A percentile compares a stretch with the other conserved stretches of the same genome.
Evolutionary conservation across 2,888 invertebrate species (phyloP).

Genomic region (Synanthedon vespiformis): DNA sequence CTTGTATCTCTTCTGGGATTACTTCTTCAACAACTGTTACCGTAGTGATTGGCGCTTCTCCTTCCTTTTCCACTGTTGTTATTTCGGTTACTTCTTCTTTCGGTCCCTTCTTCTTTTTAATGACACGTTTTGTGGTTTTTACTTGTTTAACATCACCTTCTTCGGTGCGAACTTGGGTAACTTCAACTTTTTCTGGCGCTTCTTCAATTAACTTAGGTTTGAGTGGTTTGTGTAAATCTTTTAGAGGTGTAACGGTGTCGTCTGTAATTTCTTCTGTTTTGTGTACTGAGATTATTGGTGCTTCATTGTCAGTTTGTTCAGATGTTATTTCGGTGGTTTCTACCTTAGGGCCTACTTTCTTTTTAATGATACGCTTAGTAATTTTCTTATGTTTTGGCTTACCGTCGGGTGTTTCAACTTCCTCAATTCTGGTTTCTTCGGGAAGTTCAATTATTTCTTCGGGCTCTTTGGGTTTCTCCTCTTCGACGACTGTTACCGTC

Average conservation of each 20-base stretch:
- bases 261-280: too few relatives aligned
- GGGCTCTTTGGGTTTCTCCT: constrained; percentile 10
- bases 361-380: constrained; percentile 24
- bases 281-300: too few relatives aligned
- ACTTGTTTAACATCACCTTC: constrained; percentile 9
- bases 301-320: constrained; percentile 26
- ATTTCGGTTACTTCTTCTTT: too few relatives aligned
- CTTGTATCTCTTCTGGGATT: too few relatives aligned
- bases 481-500: constrained; percentile 26
- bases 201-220: constrained; percentile 10
- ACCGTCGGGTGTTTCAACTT: constrained; percentile 13
- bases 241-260: too few relatives aligned
- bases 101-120: too few relatives aligned
- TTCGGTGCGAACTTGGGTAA: constrained; percentile 8
- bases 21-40: too few relatives aligned
- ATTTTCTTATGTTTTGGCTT: constrained; percentile 11
- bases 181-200: constrained; percentile 10
- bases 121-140: too few relatives aligned
- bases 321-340: constrained; percentile 30
- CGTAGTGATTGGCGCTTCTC: too few relatives aligned
- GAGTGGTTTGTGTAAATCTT: constrained; percentile 17
- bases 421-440: constrained; percentile 23
- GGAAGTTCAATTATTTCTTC: constrained; percentile 20
- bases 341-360: constrained; percentile 28
- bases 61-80: too few relatives aligned